Evolutionary conservation across 1,140 invertebrate genomes (phyloP).

Genomic region (Drosophila dunni): DNA sequence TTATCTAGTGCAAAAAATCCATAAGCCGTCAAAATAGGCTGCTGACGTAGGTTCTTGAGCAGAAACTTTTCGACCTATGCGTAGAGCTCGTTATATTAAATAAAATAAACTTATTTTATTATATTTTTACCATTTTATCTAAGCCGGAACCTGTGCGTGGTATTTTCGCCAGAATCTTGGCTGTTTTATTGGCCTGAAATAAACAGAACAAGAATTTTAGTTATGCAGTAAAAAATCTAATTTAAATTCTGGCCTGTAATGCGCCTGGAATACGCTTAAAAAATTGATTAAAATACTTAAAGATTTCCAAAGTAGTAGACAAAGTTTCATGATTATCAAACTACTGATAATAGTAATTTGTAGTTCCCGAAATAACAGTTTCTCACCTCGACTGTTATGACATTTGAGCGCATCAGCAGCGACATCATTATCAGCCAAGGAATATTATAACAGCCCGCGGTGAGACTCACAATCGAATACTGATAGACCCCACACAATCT

Average conservation of each 20-base stretch:
- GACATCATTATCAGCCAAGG: slow-evolving; percentile 63
- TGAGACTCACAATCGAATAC: background rate
- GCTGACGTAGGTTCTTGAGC: slow-evolving; percentile 71
- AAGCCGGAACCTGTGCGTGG: slow-evolving; percentile 67
- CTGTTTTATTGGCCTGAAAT: slow-evolving; percentile 78
- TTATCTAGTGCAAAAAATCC: slow-evolving; percentile 76
- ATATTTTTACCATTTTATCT: slow-evolving; percentile 64
- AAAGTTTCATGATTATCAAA: no score
- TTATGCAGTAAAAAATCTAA: background rate
- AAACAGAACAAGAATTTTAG: slow-evolving; percentile 1
- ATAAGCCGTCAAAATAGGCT: slow-evolving; percentile 77
- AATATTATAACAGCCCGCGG: slow-evolving; percentile 38
- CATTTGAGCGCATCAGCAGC: slow-evolving; percentile 54
- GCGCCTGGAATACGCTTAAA: no score
- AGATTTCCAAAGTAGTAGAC: no score
- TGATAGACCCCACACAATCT: slow-evolving; percentile 16
- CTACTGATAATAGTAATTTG: no score
- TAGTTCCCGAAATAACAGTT: no score
- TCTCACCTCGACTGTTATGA: slow-evolving; percentile 62
- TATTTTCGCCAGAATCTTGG: slow-evolving; percentile 74
- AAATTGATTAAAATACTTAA: no score
- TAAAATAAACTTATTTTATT: background rate
- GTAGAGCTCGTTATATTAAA: background rate
- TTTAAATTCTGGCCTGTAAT: no score
- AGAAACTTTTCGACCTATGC: slow-evolving; percentile 77